Conservation (phyloP, 2,888 invertebrate genomes). For the Macrosiphum euphorbiae region DNA sequence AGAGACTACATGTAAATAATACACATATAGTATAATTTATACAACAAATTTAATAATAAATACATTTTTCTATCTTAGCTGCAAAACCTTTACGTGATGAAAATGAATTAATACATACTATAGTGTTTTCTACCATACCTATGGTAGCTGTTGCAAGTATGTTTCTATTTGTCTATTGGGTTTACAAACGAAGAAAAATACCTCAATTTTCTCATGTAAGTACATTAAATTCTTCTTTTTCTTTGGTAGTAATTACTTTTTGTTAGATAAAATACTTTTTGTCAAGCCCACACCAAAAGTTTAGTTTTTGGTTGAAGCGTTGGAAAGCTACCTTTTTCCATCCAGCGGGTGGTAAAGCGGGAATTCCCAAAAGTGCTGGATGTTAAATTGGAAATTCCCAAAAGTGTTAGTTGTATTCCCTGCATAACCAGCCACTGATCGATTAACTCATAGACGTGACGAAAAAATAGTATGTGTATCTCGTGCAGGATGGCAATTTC, state of each 20-base stretch:
- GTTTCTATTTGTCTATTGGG: constrained; percentile 61
- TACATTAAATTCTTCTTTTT: neutral
- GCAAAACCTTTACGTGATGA: constrained; percentile 48
- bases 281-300: too few species aligned
- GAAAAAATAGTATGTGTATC: too few species aligned
- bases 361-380: too few species aligned
- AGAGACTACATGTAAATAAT: constrained; percentile 53
- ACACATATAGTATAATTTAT: neutral
- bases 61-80: constrained; percentile 19
- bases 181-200: constrained; percentile 61
- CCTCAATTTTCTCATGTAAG: constrained; percentile 63
- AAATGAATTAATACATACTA: constrained; percentile 46
- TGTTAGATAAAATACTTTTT: too few species aligned
- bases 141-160: constrained; percentile 49
- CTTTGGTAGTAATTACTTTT: neutral
- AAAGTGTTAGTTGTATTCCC: too few species aligned
- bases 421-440: too few species aligned
- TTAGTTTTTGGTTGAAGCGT: too few species aligned
- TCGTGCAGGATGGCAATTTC: too few species aligned
- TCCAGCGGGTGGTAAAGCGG: too few species aligned
- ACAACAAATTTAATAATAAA: neutral
- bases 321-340: too few species aligned
- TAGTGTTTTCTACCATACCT: constrained; percentile 54
- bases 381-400: too few species aligned
- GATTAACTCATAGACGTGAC: too few species aligned